Percentiles rank a stretch among this genome's conserved stretches.
Conservation (phyloP, 2,797 vertebrate genomes). For the Lycodopsis pacificus region DNA sequence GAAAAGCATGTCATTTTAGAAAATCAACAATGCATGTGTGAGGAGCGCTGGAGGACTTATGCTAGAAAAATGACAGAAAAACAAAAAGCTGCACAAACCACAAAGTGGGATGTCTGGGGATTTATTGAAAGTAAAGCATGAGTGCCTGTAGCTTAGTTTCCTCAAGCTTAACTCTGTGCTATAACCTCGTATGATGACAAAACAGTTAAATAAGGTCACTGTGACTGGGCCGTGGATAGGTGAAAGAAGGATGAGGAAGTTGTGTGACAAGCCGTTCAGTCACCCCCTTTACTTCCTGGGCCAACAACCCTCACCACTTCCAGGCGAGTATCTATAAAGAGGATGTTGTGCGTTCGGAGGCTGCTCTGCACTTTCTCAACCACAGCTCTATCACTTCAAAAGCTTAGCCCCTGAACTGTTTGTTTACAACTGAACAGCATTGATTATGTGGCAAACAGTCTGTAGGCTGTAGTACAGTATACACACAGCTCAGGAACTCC, state of each 20-base stretch:
- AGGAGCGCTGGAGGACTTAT: slow-evolving; percentile 36
- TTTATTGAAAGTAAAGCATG: slow-evolving; percentile 40
- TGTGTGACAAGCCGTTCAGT: slow-evolving; percentile 82
- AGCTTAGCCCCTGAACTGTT: slow-evolving; percentile 70
- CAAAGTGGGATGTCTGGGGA: slow-evolving; percentile 38
- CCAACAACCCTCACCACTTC: slow-evolving; percentile 78
- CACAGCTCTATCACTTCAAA: slow-evolving; percentile 78
- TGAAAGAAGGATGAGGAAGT: slow-evolving; percentile 69
- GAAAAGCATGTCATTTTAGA: slow-evolving; percentile 36
- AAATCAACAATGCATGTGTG: slow-evolving; percentile 59
- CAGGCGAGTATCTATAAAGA: slow-evolving; percentile 75
- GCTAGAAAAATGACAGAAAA: slow-evolving; percentile 45
- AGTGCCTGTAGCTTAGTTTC: slow-evolving; percentile 4
- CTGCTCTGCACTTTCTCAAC: slow-evolving; percentile 81
- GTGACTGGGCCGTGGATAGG: slow-evolving; percentile 60
- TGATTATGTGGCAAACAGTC: slow-evolving; percentile 71
- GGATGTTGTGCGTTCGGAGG: slow-evolving; percentile 77
- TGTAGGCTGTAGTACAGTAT: slow-evolving; percentile 47
- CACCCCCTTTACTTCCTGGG: slow-evolving; percentile 80
- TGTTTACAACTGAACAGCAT: slow-evolving; percentile 70
- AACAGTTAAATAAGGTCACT: slow-evolving; percentile 33
- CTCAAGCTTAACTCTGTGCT: slow-evolving; percentile 8
- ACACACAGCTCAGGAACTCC: slow-evolving; percentile 24
- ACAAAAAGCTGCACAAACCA: slow-evolving; percentile 42
- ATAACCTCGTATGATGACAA: slow-evolving; percentile 19